Evolutionary conservation across 23 tunicate species (phyloP).

Genomic region (Oikopleura dioica): DNA sequence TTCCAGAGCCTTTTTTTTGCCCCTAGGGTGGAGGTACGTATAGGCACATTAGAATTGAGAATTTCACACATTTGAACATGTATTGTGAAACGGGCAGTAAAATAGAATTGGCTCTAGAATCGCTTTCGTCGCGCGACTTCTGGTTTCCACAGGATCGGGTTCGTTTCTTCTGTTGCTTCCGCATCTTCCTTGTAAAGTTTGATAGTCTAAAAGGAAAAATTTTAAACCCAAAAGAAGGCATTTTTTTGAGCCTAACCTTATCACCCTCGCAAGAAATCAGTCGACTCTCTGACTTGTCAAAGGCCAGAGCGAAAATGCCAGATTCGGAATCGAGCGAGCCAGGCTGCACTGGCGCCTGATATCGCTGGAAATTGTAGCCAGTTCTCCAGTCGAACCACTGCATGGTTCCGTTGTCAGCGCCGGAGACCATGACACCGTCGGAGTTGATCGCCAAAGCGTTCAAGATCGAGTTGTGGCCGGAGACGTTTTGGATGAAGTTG

Average conservation of each 20-base stretch:
- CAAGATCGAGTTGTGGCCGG: slow-evolving; percentile 84
- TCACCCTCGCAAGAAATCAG: slow-evolving; percentile 88
- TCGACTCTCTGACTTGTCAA: slow-evolving; percentile 61
- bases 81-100: too few relatives aligned
- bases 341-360: slow-evolving; percentile 90
- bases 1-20: too few relatives aligned
- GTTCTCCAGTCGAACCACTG: slow-evolving; percentile 97
- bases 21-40: too few relatives aligned
- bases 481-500: slow-evolving; percentile 65
- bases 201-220: too few relatives aligned
- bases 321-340: slow-evolving; percentile 93
- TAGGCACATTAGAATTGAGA: too few relatives aligned
- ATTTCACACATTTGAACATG: too few relatives aligned
- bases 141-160: slow-evolving; percentile 79
- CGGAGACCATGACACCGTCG: slow-evolving; percentile 92
- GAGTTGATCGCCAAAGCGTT: slow-evolving; percentile 77
- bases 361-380: slow-evolving; percentile 78
- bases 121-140: slow-evolving; percentile 65
- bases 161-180: slow-evolving; percentile 81
- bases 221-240: too few relatives aligned
- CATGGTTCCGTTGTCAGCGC: slow-evolving; percentile 91
- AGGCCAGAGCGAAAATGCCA: slow-evolving; percentile 78
- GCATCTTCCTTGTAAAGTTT: slow-evolving; percentile 87
- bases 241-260: too few relatives aligned
- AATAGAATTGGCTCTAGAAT: slow-evolving; percentile 19